Percentiles rank a stretch among this genome's conserved stretches.
These are phyloP conservation scores for Dasypolia templi DNA, from an alignment of 2,888 invertebrate species.

Conservation along the genomic window DNA sequence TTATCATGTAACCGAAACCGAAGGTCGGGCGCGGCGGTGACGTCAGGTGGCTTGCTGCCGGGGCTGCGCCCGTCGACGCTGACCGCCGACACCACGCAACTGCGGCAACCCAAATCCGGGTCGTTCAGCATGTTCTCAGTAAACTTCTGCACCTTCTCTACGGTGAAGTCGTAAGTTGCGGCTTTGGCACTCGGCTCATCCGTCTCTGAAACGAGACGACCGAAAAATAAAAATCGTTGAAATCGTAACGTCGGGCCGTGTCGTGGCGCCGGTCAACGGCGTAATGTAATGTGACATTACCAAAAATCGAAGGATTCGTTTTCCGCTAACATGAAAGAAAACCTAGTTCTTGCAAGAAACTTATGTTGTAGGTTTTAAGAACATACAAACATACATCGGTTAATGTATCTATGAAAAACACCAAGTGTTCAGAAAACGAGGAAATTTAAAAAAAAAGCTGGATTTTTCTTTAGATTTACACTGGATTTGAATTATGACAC, in stretches of 20 bases:
- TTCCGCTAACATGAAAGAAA: not conserved
- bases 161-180: not conserved
- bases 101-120: constrained; percentile 36
- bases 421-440: not conserved
- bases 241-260: constrained; percentile 1
- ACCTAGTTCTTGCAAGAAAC: not conserved
- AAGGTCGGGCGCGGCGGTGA: not conserved
- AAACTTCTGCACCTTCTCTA: constrained; percentile 19
- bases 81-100: constrained; percentile 27
- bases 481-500: not conserved
- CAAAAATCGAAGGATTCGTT: not conserved
- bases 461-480: not conserved
- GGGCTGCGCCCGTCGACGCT: not conserved
- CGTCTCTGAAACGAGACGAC: constrained; percentile 36
- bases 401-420: not conserved
- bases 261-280: not conserved
- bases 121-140: constrained; percentile 33
- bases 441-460: not conserved
- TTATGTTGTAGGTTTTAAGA: not conserved
- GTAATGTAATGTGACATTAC: too few relatives aligned
- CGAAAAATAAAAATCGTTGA: constrained; percentile 14
- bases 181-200: not conserved
- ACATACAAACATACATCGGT: not conserved
- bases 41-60: not conserved
- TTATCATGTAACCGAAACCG: constrained; percentile 17